Percentiles rank a stretch among this genome's conserved stretches.
Conservation (phyloP, 2,888 invertebrate genomes). For the Norana najaformis region DNA sequence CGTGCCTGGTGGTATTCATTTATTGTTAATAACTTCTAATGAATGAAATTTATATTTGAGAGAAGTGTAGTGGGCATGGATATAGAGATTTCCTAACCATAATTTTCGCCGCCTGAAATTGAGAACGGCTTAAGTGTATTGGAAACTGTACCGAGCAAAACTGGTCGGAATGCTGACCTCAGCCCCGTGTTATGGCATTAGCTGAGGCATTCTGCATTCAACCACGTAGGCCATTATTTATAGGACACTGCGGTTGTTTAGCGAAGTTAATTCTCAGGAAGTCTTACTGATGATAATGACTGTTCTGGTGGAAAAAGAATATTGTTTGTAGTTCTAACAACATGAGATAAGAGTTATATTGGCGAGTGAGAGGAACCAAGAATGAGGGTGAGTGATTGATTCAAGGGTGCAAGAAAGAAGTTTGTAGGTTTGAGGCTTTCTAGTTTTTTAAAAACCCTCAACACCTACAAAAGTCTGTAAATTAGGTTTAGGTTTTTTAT, state of each 20-base stretch:
- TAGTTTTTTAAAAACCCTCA: no score
- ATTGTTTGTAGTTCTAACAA: not conserved
- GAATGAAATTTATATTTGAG: not conserved
- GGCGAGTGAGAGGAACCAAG: no score
- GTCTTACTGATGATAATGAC: not conserved
- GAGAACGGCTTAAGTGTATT: not conserved
- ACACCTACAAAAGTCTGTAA: no score
- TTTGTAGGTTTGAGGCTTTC: no score
- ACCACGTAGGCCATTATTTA: not conserved
- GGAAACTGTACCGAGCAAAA: not conserved
- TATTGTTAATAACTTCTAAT: no score
- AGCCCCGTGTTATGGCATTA: not conserved
- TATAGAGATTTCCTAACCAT: not conserved
- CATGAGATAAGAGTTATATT: no score
- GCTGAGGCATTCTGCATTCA: not conserved
- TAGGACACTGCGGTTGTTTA: not conserved
- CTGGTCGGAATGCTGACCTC: not conserved
- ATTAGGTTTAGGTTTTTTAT: no score
- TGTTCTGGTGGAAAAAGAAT: not conserved
- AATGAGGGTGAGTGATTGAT: no score
- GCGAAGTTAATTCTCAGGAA: not conserved
- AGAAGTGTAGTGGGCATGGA: not conserved
- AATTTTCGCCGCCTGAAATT: not conserved
- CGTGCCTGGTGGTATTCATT: no score
- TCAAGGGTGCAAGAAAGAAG: no score